phyloP scores from a whole-genome alignment of 2,888 invertebrate species.

The Leucozona laternaria region DNA sequence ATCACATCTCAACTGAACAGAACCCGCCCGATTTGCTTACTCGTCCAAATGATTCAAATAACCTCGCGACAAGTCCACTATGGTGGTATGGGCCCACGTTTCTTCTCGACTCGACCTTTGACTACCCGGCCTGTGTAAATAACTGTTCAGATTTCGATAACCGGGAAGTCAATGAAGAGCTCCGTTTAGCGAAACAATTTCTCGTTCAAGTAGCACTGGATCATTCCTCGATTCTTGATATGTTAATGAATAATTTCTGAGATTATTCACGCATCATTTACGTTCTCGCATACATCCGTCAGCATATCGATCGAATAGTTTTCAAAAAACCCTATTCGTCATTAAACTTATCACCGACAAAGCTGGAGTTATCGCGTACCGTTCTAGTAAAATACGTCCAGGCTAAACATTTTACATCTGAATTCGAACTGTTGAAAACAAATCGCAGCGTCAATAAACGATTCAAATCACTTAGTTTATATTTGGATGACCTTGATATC shows the following conservation, averaged over 20 bases:
- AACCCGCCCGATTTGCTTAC: background rate
- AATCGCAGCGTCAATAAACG: constrained; percentile 10
- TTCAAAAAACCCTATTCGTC: constrained; percentile 7
- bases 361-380: background rate
- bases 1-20: background rate
- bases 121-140: constrained; percentile 34
- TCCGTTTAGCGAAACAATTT: background rate
- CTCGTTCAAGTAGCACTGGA: background rate
- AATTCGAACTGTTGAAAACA: background rate
- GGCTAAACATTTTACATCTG: constrained; percentile 18
- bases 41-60: background rate
- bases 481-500: constrained; percentile 15
- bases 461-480: constrained; percentile 24
- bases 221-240: background rate
- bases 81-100: background rate
- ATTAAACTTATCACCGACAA: background rate
- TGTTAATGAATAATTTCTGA: constrained; percentile 11
- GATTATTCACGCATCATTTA: constrained; percentile 18
- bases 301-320: constrained; percentile 20
- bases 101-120: constrained; percentile 20
- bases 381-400: constrained; percentile 32
- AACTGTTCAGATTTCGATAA: constrained; percentile 19
- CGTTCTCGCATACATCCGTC: constrained; percentile 15
- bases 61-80: background rate
- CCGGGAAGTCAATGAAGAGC: background rate